These are phyloP conservation scores for Micrasema longulum DNA, from an alignment of 1,140 invertebrate species.

Conservation along the genomic window DNA sequence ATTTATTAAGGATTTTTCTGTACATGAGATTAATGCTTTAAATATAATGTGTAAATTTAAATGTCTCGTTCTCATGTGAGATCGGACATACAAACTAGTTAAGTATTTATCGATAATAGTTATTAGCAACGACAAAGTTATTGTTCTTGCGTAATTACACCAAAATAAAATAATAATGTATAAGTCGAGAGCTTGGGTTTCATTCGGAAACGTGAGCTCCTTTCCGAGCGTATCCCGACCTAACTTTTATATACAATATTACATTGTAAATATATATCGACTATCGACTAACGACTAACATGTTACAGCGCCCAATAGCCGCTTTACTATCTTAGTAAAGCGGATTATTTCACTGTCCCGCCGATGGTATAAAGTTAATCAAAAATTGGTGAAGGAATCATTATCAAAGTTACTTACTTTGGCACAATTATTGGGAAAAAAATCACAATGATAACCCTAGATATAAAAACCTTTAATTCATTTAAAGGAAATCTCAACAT, in stretches of 20 bases:
- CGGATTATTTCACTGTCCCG: slow-evolving; percentile 13
- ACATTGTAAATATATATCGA: slow-evolving; percentile 18
- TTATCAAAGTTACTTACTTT: not conserved
- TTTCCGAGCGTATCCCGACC: slow-evolving; percentile 50
- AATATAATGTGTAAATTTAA: slow-evolving; percentile 17
- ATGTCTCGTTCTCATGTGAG: slow-evolving; percentile 43
- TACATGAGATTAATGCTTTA: slow-evolving; percentile 51
- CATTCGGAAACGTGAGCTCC: slow-evolving; percentile 52
- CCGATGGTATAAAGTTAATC: slow-evolving; percentile 14
- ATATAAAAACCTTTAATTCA: not conserved
- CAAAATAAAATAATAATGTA: slow-evolving; percentile 49
- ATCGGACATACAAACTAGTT: slow-evolving; percentile 12
- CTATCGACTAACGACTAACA: not conserved
- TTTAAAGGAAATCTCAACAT: slow-evolving; percentile 18
- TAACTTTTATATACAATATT: not conserved
- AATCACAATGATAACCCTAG: too few species aligned
- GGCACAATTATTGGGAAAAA: too few species aligned
- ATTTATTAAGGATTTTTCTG: slow-evolving; percentile 42
- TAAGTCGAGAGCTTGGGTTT: slow-evolving; percentile 48
- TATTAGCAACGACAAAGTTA: slow-evolving; percentile 43
- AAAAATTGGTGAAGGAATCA: slow-evolving; percentile 23
- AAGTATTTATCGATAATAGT: slow-evolving; percentile 27
- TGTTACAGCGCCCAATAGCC: not conserved
- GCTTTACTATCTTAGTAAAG: too few species aligned
- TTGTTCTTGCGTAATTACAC: slow-evolving; percentile 37